Evolutionary conservation across 1,140 invertebrate genomes (phyloP).

Genomic region (Aphelenchoides fujianensis): DNA sequence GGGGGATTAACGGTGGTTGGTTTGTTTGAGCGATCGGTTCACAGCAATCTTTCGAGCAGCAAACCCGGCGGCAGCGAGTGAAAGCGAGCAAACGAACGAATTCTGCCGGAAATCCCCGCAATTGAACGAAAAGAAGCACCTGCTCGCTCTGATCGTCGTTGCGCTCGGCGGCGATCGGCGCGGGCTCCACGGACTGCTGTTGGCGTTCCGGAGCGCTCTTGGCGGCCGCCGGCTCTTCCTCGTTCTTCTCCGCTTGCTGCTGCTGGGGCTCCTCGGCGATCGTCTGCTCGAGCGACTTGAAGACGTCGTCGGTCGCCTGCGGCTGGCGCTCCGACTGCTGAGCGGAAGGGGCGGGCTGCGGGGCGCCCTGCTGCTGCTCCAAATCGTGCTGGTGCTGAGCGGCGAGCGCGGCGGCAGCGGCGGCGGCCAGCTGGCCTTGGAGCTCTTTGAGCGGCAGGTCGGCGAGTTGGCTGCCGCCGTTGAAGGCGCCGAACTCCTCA

Average conservation of each 20-base stretch:
- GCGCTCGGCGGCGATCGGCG: slow-evolving; percentile 65
- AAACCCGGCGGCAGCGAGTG: slow-evolving; percentile 59
- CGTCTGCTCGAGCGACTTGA: slow-evolving; percentile 65
- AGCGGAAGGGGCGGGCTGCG: slow-evolving; percentile 31
- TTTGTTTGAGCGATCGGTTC: slow-evolving; percentile 62
- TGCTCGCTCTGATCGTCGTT: slow-evolving; percentile 66
- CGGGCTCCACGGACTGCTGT: slow-evolving; percentile 71
- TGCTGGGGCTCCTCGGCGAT: slow-evolving; percentile 63
- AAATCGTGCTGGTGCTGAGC: slow-evolving; percentile 65
- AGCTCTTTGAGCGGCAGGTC: neutral
- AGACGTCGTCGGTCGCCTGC: slow-evolving; percentile 54
- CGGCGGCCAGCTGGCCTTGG: slow-evolving; percentile 24
- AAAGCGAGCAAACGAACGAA: slow-evolving; percentile 32
- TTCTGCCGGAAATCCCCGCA: too few species aligned
- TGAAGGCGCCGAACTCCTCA: neutral
- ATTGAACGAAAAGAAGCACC: too few species aligned
- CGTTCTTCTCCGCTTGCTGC: neutral
- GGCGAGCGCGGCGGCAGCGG: slow-evolving; percentile 50
- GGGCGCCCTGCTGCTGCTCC: slow-evolving; percentile 53
- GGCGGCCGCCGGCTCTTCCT: neutral
- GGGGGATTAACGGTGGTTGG: slow-evolving; percentile 66
- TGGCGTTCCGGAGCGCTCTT: slow-evolving; percentile 11
- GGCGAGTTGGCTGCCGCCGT: slow-evolving; percentile 33
- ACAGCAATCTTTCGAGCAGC: slow-evolving; percentile 63
- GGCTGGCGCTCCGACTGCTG: too few species aligned